These are phyloP conservation scores for Coryphaenoides rupestris DNA, from an alignment of 2,113 vertebrate genomes.

Conservation along the genomic window DNA sequence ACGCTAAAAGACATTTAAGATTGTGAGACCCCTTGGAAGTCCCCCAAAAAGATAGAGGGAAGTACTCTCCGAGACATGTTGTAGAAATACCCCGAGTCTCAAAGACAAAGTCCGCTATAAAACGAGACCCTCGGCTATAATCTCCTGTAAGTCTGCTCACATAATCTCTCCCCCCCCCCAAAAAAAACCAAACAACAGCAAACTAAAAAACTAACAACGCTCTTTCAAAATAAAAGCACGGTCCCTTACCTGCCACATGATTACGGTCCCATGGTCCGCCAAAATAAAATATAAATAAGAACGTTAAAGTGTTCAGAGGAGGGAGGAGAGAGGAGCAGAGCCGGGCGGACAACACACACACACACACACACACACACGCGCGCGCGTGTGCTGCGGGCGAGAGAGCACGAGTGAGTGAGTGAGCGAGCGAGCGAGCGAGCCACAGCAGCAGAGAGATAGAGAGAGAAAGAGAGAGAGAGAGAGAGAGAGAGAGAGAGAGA, in stretches of 20 bases:
- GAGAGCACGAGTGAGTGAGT: no score
- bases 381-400: no score
- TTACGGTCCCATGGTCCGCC: conserved; percentile 70
- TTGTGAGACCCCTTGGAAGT: background rate
- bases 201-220: conserved; percentile 9
- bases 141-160: background rate
- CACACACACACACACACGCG: no score
- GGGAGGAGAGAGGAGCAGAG: no score
- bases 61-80: background rate
- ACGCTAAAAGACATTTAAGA: no score
- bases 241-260: conserved; percentile 70
- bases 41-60: background rate
- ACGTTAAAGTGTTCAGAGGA: no score
- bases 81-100: background rate
- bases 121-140: background rate
- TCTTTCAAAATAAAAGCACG: background rate
- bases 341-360: no score
- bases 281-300: conserved; percentile 39
- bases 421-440: no score
- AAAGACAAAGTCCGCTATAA: background rate
- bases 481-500: no score
- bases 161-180: background rate
- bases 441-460: no score
- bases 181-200: background rate
- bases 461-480: no score